Evolutionary conservation across 2,113 vertebrate genomes (phyloP).

Genomic region (Podocnemis expansa): DNA sequence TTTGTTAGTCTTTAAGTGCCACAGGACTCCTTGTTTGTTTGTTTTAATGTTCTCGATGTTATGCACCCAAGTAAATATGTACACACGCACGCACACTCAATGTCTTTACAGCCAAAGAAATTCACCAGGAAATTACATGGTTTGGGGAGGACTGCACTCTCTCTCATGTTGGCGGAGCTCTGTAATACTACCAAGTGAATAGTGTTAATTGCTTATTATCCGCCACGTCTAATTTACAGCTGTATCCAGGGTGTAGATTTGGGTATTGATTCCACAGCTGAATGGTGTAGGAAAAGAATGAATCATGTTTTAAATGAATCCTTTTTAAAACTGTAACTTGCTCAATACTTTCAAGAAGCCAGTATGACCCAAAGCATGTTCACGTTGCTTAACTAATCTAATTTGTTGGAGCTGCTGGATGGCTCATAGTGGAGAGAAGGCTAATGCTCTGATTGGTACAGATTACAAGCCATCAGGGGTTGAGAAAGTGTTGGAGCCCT

Average conservation of each 20-base stretch:
- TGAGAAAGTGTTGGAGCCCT: neutral
- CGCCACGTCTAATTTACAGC: slow-evolving; percentile 22
- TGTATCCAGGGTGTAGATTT: neutral
- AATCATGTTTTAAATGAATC: neutral
- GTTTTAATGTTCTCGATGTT: neutral
- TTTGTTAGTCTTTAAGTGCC: no score
- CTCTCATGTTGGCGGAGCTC: neutral
- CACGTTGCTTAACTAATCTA: neutral
- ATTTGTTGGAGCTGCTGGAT: neutral
- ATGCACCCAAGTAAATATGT: neutral
- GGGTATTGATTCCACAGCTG: slow-evolving; percentile 38
- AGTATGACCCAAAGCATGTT: slow-evolving; percentile 10
- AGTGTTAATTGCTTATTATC: slow-evolving; percentile 28
- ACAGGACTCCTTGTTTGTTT: no score
- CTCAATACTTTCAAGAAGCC: slow-evolving; percentile 11
- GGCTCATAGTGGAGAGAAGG: slow-evolving; percentile 47
- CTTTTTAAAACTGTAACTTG: neutral
- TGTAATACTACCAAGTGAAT: neutral
- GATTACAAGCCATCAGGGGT: neutral
- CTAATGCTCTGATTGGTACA: neutral
- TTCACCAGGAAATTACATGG: neutral
- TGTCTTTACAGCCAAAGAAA: neutral
- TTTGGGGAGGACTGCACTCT: neutral
- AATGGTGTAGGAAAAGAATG: slow-evolving; percentile 8
- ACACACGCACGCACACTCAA: neutral